Percentiles rank a stretch among this genome's conserved stretches.
Evolutionary conservation across 92 coral and sea anemone genomes (phyloP).

Genomic region (Siderastrea radians): DNA sequence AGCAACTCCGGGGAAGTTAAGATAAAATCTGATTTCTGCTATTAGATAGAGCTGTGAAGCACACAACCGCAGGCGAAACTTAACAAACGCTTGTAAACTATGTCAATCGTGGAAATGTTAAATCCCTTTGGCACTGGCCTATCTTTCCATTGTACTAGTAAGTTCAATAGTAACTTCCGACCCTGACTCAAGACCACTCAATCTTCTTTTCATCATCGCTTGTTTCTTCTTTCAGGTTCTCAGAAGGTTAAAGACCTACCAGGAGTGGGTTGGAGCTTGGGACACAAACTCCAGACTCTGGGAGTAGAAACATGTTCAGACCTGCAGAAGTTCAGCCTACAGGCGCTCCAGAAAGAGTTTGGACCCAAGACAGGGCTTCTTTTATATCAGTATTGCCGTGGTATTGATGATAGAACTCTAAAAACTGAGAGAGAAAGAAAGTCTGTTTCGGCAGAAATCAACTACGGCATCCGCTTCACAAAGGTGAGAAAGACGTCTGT

Average conservation of each 20-base stretch:
- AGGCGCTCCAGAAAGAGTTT: slow-evolving; percentile 83
- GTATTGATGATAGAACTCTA: slow-evolving; percentile 90
- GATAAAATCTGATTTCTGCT: too few species aligned
- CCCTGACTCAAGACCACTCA: too few species aligned
- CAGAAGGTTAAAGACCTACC: slow-evolving; percentile 95
- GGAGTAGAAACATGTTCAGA: slow-evolving; percentile 83
- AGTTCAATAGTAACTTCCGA: too few species aligned
- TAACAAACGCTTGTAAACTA: too few species aligned
- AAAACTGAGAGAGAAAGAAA: slow-evolving; percentile 88
- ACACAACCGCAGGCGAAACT: too few species aligned
- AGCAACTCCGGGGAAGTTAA: too few species aligned
- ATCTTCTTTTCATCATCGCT: not conserved
- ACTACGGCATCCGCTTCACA: slow-evolving; percentile 96
- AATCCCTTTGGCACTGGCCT: too few species aligned
- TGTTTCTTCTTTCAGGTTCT: slow-evolving; percentile 51
- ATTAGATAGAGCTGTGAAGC: too few species aligned
- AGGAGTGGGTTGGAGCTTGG: slow-evolving; percentile 91
- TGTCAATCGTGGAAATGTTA: too few species aligned
- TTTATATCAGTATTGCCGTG: slow-evolving; percentile 83
- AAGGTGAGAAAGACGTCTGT: slow-evolving; percentile 52
- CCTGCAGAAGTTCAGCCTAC: slow-evolving; percentile 84
- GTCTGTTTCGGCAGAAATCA: slow-evolving; percentile 97
- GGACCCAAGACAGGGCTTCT: slow-evolving; percentile 91
- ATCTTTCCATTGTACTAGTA: too few species aligned
- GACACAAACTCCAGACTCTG: slow-evolving; percentile 77